Evolutionary conservation across 1,140 invertebrate species (phyloP).

Genomic region (Cotesia vestalis): DNA sequence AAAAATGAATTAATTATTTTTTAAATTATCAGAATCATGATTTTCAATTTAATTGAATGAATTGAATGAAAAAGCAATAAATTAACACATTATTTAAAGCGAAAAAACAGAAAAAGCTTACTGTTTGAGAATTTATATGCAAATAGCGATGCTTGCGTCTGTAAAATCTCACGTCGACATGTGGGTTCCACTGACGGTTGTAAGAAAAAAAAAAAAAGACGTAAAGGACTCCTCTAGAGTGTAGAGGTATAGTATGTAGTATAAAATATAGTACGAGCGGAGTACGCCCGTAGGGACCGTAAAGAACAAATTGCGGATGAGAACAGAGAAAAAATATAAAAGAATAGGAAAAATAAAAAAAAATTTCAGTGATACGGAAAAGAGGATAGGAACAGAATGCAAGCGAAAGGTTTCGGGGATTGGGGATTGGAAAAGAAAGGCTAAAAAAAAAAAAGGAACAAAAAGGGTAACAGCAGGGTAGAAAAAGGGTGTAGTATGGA

Average conservation of each 20-base stretch:
- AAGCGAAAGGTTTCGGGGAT: neutral
- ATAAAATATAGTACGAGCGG: neutral
- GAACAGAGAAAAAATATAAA: neutral
- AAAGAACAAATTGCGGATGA: conserved; percentile 17
- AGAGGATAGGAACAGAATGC: too few species aligned
- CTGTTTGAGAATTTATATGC: neutral
- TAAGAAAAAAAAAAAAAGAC: neutral
- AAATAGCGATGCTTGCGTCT: conserved; percentile 14
- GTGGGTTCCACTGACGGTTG: neutral
- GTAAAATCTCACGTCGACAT: conserved; percentile 8
- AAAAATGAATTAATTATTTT: too few species aligned
- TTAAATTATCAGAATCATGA: too few species aligned
- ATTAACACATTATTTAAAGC: neutral
- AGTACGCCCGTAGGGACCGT: conserved; percentile 10
- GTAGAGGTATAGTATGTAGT: neutral
- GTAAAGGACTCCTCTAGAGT: neutral
- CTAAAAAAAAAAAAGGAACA: neutral
- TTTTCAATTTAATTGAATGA: too few species aligned
- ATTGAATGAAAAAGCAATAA: too few species aligned
- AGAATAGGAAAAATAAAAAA: too few species aligned
- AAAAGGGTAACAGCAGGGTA: neutral
- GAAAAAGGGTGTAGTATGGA: neutral
- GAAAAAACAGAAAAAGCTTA: neutral
- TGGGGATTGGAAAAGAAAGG: conserved; percentile 1
- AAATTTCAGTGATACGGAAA: too few species aligned